These are phyloP conservation scores for Apis florea DNA, from an alignment of 1,140 invertebrate species.

Conservation along the genomic window DNA sequence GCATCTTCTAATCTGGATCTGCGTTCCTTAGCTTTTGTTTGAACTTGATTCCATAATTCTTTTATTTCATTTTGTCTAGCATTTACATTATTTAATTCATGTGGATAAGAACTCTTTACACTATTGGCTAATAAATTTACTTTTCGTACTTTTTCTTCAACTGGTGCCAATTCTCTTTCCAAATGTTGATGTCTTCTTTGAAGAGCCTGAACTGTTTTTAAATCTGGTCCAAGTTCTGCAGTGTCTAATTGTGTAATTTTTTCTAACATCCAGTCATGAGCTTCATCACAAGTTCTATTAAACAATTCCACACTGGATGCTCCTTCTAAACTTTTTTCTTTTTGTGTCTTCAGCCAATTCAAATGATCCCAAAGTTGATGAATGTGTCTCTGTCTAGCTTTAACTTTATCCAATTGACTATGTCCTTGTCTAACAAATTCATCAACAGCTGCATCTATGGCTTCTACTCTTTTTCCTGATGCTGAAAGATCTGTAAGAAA, in stretches of 20 bases:
- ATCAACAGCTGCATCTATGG: constrained; percentile 93
- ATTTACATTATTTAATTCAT: constrained; percentile 92
- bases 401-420: constrained; percentile 93
- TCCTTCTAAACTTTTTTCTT: constrained; percentile 95
- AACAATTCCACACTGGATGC: constrained; percentile 97
- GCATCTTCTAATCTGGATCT: constrained; percentile 92
- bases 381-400: constrained; percentile 89
- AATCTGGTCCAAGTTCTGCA: constrained; percentile 89
- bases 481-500: constrained; percentile 97
- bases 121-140: constrained; percentile 89
- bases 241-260: constrained; percentile 93
- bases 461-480: constrained; percentile 93
- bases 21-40: constrained; percentile 90
- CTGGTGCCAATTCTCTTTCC: constrained; percentile 93
- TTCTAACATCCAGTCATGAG: constrained; percentile 96
- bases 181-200: constrained; percentile 94
- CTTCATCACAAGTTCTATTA: constrained; percentile 95
- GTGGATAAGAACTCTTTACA: constrained; percentile 95
- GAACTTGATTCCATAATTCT: constrained; percentile 92
- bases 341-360: constrained; percentile 93
- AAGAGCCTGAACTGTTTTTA: constrained; percentile 94
- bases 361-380: constrained; percentile 93
- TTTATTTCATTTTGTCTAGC: constrained; percentile 91
- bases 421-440: constrained; percentile 93
- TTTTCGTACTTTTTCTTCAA: constrained; percentile 92